A percentile compares a stretch with the other conserved stretches of the same genome.
Evolutionary conservation across 2,888 invertebrate species (phyloP).

Genomic region (Tipula unca): DNA sequence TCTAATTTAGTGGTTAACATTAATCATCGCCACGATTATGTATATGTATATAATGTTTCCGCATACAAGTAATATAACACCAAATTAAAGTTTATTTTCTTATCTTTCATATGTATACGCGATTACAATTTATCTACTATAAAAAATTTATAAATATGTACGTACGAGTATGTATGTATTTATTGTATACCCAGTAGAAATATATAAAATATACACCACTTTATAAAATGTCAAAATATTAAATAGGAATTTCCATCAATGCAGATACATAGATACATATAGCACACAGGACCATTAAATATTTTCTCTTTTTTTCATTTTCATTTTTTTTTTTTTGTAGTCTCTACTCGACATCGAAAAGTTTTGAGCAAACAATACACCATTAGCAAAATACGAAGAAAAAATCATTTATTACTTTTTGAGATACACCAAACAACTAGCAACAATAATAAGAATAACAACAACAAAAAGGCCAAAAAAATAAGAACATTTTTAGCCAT

Average conservation of each 20-base stretch:
- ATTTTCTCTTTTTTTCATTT: background rate
- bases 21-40: background rate
- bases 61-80: background rate
- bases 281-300: background rate
- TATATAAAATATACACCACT: background rate
- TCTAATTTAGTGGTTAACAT: background rate
- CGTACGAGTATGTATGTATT: too few species aligned
- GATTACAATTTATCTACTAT: background rate
- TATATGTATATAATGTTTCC: background rate
- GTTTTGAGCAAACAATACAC: background rate
- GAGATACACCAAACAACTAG: background rate
- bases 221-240: background rate
- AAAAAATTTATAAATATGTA: too few species aligned
- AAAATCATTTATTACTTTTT: constrained; percentile 2
- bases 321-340: background rate
- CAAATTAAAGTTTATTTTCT: background rate
- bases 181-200: too few species aligned
- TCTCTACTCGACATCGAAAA: background rate
- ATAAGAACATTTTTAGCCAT: background rate
- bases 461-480: background rate
- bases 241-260: background rate
- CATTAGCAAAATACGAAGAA: background rate
- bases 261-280: too few species aligned
- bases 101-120: background rate
- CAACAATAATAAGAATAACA: too few species aligned